Conservation (phyloP, 2,113 vertebrate species). For the Callocephalon fimbriatum region DNA sequence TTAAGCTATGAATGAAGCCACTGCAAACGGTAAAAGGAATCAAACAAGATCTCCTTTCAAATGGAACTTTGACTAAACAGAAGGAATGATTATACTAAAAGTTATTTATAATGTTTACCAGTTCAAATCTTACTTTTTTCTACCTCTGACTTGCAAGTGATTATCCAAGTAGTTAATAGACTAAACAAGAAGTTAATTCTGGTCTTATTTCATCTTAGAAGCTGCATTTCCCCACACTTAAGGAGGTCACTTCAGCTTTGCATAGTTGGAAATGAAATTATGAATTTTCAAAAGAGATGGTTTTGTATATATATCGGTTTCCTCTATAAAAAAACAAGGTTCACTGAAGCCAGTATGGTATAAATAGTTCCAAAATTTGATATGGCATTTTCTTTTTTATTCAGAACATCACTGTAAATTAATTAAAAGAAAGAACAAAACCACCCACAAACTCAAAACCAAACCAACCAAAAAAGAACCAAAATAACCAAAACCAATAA, state of each 20-base stretch:
- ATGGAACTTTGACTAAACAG: not conserved
- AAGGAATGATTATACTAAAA: not conserved
- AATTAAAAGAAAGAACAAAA: not conserved
- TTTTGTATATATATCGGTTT: not conserved
- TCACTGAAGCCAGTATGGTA: not conserved
- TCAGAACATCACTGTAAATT: not conserved
- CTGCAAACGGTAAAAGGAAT: not conserved
- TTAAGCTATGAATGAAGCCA: not conserved
- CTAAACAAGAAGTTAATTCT: not conserved
- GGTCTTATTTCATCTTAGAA: not conserved
- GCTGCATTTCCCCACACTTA: not conserved
- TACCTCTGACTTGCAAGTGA: not conserved
- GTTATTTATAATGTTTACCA: not conserved
- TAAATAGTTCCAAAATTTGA: not conserved
- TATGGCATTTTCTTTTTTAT: not conserved
- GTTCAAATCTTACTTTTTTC: not conserved
- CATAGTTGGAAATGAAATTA: not conserved
- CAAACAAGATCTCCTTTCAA: not conserved
- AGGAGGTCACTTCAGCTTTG: not conserved
- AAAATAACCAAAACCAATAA: not conserved
- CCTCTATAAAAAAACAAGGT: not conserved
- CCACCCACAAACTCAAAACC: not conserved
- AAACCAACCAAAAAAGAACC: no score
- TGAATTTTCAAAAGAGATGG: not conserved
- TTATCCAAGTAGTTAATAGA: not conserved